Evolutionary conservation across 92 coral and sea anemone species (phyloP).

Genomic region (Blastomussa wellsi): DNA sequence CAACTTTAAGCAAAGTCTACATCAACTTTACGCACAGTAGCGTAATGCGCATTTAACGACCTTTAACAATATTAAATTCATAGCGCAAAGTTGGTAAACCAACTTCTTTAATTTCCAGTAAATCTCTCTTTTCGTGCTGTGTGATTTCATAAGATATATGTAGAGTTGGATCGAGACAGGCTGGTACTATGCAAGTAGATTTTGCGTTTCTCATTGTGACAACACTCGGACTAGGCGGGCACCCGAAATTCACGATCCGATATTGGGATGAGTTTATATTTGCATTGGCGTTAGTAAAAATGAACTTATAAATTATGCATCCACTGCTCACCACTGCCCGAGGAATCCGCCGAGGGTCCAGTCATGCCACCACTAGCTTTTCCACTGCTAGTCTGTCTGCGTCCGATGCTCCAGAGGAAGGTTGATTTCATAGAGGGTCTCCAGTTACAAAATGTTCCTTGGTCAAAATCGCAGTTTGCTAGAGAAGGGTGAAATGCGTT

Average conservation of each 20-base stretch:
- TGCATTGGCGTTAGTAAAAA: not conserved
- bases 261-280: too few relatives aligned
- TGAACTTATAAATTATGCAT: not conserved
- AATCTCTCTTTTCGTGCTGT: too few relatives aligned
- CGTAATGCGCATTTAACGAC: too few relatives aligned
- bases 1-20: too few relatives aligned
- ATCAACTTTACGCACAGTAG: too few relatives aligned
- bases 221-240: too few relatives aligned
- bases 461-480: slow-evolving; percentile 41
- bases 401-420: slow-evolving; percentile 59
- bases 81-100: too few relatives aligned
- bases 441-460: slow-evolving; percentile 37
- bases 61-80: too few relatives aligned
- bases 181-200: not conserved
- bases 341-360: slow-evolving; percentile 33
- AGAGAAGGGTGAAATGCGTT: not conserved
- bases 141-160: too few relatives aligned
- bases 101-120: too few relatives aligned
- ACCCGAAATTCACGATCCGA: too few relatives aligned
- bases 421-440: slow-evolving; percentile 30
- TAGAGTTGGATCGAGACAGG: not conserved
- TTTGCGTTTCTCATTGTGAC: too few relatives aligned
- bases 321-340: slow-evolving; percentile 26
- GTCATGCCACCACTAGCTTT: slow-evolving; percentile 26
- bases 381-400: slow-evolving; percentile 44